Percentiles rank a stretch among this genome's conserved stretches.
Evolutionary conservation across 2,797 vertebrate genomes (phyloP).

Genomic region (Margarornis squamiger): DNA sequence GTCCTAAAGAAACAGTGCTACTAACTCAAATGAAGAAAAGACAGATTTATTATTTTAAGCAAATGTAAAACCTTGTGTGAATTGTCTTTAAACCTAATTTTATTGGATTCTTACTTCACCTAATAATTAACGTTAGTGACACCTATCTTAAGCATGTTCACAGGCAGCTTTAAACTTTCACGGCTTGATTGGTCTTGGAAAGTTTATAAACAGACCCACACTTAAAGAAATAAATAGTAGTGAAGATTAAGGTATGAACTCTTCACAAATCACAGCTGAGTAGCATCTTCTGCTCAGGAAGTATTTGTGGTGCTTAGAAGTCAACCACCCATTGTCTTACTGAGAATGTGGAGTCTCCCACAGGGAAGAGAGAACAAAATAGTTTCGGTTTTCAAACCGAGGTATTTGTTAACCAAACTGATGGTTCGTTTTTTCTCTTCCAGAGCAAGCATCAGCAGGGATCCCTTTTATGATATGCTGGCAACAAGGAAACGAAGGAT

Average conservation of each 20-base stretch:
- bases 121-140: background rate
- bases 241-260: background rate
- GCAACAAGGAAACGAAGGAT: slow-evolving; percentile 96
- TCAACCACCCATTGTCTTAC: background rate
- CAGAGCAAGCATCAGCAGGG: slow-evolving; percentile 98
- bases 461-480: slow-evolving; percentile 98
- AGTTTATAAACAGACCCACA: background rate
- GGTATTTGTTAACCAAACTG: background rate
- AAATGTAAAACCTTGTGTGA: background rate
- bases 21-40: background rate
- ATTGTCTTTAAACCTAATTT: background rate
- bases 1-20: background rate
- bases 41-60: background rate
- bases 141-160: background rate
- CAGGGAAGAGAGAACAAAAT: background rate
- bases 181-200: background rate
- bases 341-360: background rate
- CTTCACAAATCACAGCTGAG: background rate
- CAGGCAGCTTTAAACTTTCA: background rate
- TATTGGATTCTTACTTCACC: background rate
- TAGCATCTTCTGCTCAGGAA: background rate
- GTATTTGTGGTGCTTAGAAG: background rate
- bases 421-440: slow-evolving; percentile 3
- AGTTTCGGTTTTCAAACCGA: background rate
- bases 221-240: background rate